Base-by-base conservation (phyloP, 2,888 invertebrate genomes). In the Heliconius erato region DNA sequence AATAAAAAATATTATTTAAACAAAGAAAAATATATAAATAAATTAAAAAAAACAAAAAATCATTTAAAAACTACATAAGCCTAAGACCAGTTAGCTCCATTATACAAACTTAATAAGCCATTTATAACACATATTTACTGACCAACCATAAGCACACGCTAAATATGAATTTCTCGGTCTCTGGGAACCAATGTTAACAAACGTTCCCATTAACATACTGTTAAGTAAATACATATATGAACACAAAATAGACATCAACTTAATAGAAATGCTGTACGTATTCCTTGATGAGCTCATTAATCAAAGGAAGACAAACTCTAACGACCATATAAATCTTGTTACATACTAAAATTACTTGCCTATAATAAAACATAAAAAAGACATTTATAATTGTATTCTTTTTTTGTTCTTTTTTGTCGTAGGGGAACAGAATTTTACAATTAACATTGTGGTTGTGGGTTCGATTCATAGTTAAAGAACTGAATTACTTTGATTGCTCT, bases 111-210 rank as follows among this genome's bases (percentile, higher is more conserved):
- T 49, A 11, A 74, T 74, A 35, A 16, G 3, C 11, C 16, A 16
- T 40, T 77, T 40, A 11, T 26, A 28, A 23, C 49, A 67, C 6
- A 35, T n/a, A 77, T 76, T 63, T n/a, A 69, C 40, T 35, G 78
- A 16, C 26, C n/a, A 59, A 40, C 59, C 79, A 79, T 79, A 68
- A 82, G 68, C 40, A 74, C 40, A 74, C 28, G 63, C 68, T 79
- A 59, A 74, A 54, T 76, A 44, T 79, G 63, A 71, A n/a, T 40
- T 69, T 79, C 32, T 79, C 68, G 79, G 23, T 74, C 76, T 6
- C 35, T 35, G 35, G 35, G 35, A 35, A 35, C 35, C 35, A 35
- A 35, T 35, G 35, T 9, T 35, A 35, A 35, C 6, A 35, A 7
- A 35, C 35, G 35, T 7, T 9, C 7, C 7, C 35, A 35, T 35